phyloP scores from a whole-genome alignment of 2,113 vertebrate species.

The Oncorhynchus masou region DNA sequence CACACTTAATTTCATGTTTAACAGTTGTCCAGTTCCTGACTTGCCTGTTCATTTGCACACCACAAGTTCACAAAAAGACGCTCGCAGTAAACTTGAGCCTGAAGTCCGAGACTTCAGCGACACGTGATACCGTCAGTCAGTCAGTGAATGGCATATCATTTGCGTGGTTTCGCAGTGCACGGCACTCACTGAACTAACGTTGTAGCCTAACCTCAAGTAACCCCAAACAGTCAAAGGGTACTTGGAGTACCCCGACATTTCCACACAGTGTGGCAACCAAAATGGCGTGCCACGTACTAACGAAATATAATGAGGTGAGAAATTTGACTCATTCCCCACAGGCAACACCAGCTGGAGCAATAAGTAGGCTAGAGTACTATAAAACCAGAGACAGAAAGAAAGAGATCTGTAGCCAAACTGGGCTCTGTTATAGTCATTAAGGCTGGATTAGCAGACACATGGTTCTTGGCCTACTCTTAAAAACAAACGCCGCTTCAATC shows the following conservation, averaged over 20 bases:
- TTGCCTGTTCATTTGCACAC: no score
- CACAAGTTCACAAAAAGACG: no score
- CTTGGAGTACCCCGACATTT: constrained; percentile 20
- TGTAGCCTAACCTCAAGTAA: no score
- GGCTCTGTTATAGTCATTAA: constrained; percentile 2
- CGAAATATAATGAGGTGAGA: constrained; percentile 6
- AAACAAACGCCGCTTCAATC: no score
- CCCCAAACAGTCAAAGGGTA: neutral
- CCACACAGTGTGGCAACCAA: constrained; percentile 3
- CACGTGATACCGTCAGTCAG: no score
- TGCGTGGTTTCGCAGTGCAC: no score
- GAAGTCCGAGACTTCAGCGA: no score
- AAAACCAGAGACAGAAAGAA: constrained; percentile 1
- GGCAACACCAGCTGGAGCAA: constrained; percentile 7
- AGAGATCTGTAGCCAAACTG: neutral
- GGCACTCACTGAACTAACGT: no score
- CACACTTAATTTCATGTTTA: no score
- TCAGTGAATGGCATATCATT: no score
- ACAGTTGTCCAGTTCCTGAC: no score
- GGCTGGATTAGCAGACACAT: neutral
- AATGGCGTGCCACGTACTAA: constrained; percentile 12
- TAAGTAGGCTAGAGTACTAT: neutral
- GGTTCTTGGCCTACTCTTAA: neutral
- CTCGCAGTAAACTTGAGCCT: no score
- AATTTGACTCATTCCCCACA: constrained; percentile 3